These are phyloP conservation scores for Prinia subflava DNA, from an alignment of 2,113 vertebrate species.

Conservation along the genomic window DNA sequence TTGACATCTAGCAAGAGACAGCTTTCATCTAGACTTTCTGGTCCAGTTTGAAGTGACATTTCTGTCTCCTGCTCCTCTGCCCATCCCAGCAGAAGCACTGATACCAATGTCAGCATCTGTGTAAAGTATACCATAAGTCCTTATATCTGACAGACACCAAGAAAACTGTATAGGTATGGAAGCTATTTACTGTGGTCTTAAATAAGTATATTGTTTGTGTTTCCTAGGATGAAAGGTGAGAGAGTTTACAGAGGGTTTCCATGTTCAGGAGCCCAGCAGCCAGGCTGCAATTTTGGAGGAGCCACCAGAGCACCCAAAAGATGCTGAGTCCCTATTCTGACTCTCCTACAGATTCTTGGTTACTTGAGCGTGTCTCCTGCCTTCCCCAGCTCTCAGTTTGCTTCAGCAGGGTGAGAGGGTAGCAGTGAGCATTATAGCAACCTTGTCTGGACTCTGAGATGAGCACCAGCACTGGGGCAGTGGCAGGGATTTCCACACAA, in stretches of 20 bases:
- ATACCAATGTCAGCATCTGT: neutral
- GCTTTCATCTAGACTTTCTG: neutral
- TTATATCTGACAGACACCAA: neutral
- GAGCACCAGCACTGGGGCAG: neutral
- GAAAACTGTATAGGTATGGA: neutral
- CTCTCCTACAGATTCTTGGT: neutral
- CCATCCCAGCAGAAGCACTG: neutral
- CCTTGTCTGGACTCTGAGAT: neutral
- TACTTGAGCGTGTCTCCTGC: neutral
- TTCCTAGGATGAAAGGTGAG: neutral
- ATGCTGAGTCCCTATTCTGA: neutral
- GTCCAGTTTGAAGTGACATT: neutral
- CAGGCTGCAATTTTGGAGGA: neutral
- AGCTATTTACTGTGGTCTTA: neutral
- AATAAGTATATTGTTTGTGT: neutral
- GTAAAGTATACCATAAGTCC: accelerated
- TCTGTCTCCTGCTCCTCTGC: neutral
- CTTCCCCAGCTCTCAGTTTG: neutral
- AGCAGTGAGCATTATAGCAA: neutral
- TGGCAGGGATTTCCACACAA: neutral
- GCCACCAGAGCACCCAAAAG: neutral
- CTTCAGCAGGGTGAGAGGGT: neutral
- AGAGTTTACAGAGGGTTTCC: neutral
- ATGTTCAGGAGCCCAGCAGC: neutral
- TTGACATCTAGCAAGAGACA: neutral